Evolutionary conservation across 2,113 vertebrate genomes (phyloP), one percentile per base, ranked within the genome.

Genomic region (Hemiprocne comata): DNA sequence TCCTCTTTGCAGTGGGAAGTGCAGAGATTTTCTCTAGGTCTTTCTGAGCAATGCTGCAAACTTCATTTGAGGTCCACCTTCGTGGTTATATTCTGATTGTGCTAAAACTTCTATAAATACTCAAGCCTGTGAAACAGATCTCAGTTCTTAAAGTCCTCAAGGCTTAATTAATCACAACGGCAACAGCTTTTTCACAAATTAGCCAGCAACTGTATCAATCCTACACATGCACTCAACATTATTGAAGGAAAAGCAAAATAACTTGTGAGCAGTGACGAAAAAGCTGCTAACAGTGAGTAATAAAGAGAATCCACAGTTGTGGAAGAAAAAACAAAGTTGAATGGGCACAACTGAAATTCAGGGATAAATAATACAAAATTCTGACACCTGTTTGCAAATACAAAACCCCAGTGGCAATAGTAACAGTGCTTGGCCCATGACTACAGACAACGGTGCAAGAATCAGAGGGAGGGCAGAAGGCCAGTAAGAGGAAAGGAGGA

Each of bases 161-260:
- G 74, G 34, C 34, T 87, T 89, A 79, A 67, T 79, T 85, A 87
- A 50, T 85, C 87, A 93, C 65, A 65, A 38, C 6, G 64, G 25
- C 20, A 78, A 36, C 1, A 89, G 34, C 17, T 36, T 78, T 79
- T 67, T n/a, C 53, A 75, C 31, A 57, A 79, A 16, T 10, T 51
- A n/a, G 77, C 48, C 66, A 36, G 57, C n/a, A 48, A 40, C 65
- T n/a, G 11, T 25, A 76, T 67, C 26, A 14, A 51, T 89, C 76
- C 69, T 71, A 16, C 34, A 5, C 1, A 2, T 46, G 61, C 42
- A 13, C 33, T 64, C 60, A 60, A 25, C 61, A 38, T 15, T 73
- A 84, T 1, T 33, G 60, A 62, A 81, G 84, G 33, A 81, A 14
- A 72, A 88, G 28, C 11, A 65, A 51, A 92, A 60, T 26, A 33